phyloP scores from a whole-genome alignment of 2,113 vertebrate genomes.

The Eolophus roseicapilla region DNA sequence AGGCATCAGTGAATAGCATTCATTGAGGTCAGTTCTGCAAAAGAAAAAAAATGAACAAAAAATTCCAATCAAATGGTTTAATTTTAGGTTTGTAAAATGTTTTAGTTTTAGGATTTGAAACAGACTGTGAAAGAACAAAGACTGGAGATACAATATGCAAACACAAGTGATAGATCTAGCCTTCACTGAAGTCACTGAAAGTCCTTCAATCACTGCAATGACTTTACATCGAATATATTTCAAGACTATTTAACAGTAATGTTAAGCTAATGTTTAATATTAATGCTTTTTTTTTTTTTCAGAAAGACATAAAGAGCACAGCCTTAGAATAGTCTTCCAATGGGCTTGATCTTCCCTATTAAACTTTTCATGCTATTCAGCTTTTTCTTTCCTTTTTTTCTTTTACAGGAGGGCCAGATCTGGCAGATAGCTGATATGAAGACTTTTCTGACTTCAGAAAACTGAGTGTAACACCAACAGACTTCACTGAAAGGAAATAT shows the following conservation, averaged over 20 bases:
- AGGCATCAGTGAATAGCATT: neutral
- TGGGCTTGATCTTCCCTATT: neutral
- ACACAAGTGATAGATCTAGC: neutral
- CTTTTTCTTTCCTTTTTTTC: constrained; percentile 33
- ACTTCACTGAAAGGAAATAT: constrained; percentile 1
- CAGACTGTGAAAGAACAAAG: neutral
- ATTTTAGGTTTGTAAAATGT: neutral
- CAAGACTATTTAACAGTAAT: neutral
- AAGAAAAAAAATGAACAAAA: neutral
- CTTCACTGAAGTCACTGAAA: neutral
- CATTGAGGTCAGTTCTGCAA: neutral
- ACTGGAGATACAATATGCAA: neutral
- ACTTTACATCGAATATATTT: constrained; percentile 9
- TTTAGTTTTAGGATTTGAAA: neutral
- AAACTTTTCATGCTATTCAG: constrained; percentile 26
- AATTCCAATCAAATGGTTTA: neutral
- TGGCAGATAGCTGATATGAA: constrained; percentile 38
- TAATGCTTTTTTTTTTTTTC: neutral
- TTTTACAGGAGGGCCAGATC: constrained; percentile 52
- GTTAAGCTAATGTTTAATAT: constrained; percentile 25
- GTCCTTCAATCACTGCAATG: neutral
- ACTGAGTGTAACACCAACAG: neutral
- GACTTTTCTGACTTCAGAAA: constrained; percentile 21
- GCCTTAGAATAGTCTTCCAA: neutral
- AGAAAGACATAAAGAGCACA: neutral